Base-by-base conservation (phyloP, 2,113 vertebrate species). In the Mesembrinibis cayennensis region DNA sequence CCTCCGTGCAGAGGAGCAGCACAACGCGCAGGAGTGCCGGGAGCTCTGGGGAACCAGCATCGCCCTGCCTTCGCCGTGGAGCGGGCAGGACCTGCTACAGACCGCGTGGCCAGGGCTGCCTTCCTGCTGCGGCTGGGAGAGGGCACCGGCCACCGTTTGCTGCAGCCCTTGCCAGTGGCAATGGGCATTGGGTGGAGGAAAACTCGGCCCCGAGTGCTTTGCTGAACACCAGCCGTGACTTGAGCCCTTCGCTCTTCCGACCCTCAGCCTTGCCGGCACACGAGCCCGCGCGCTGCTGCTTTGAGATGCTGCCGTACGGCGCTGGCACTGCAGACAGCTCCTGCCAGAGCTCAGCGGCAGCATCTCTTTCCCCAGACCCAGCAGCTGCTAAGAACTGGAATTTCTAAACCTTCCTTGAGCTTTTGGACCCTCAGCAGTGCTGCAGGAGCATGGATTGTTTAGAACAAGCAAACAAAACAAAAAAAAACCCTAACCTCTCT, bases 121-220 rank as follows among this genome's bases (percentile, higher is more conserved):
- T 26, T 61, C 7, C 53, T 18, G 44, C 56, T 9, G 32, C 36
- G 34, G 49, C 36, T 26, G 11, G 74, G 18, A 44, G 26, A 49
- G 7, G 52, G 44, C 45, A 67, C 25, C 9, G 11, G 11, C 58
- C 58, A 40, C 20, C 32, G 1, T 6, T 25, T 16, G 70, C 63
- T 32, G n/a, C 80, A 78, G 72, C 26, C 42, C 67, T 17, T 52
- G 22, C 40, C 61, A 2, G 27, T 0, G 29, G 67, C 52, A 20
- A 7, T 0, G 4, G 1, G 10, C 8, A 15, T 0, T 0, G 19
- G 21, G 15, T 2, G 29, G 29, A 63, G 32, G 38, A 77, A 7
- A 65, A 19, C 30, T 6, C 5, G 11, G 44, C 45, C 30, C 38
- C n/a, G 4, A 12, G 70, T 0, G 38, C 86, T 66, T 32, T 45